Evolutionary conservation across 2,888 invertebrate genomes (phyloP), one percentile per base, ranked within the genome.

Genomic region (Chymomyza caudatula): DNA sequence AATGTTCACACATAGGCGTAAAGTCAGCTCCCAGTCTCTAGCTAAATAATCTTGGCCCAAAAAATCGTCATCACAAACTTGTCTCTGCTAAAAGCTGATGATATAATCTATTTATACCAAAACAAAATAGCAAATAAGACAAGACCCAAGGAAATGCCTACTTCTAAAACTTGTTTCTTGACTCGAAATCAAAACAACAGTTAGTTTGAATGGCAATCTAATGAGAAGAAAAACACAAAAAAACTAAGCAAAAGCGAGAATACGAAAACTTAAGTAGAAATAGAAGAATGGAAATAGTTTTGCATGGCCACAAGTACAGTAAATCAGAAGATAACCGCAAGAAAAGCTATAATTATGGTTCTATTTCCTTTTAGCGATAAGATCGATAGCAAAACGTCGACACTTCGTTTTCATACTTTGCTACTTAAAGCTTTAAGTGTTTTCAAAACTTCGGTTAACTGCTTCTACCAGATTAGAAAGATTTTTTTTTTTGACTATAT

Each of bases 1-100:
- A 52, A 63, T 69, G 71, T 82, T 82, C 69, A 78, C 87, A 73
- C 80, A 72, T 71, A 37, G 71, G 60, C 85, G 67, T 61, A 69
- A 86, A 81, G 86, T 79, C 65, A 37, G 29, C 29, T 37, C 8
- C 11, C 29, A 37, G 29, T 25, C 29, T 66, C 66, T 55, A 29
- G 43, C n/a, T 43, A 58, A 43, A 29, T 44, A 63, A 49, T 43
- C 52, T 57, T 60, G 57, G 44, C 23, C 52, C 62, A 59, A 59
- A 67, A n/a, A 19, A 20, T 22, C 51, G 51, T 20, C 51, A 51
- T 51, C 51, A 11, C 3, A 51, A 51, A 20, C 51, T 22, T 51
- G 51, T 51, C 19, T 20, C 20, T 5, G 19, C 22, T 20, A 51
- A 51, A 20, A 51, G 47, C 68, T 62, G 71, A 71, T 73, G 71